Evolutionary conservation across 2,888 invertebrate genomes (phyloP).

Genomic region (Meandrusa payeni): DNA sequence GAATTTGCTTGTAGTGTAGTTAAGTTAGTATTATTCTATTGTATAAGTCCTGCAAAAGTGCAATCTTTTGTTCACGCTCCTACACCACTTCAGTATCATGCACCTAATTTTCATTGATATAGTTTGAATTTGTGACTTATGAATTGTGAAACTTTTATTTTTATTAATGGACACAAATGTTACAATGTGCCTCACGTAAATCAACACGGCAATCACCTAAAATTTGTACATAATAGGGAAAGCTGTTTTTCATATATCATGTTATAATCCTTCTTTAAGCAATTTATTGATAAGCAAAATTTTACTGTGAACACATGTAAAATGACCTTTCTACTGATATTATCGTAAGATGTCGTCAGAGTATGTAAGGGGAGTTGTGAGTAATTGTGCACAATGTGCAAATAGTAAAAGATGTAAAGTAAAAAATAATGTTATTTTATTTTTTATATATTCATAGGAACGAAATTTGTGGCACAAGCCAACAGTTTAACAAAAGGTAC

Average conservation of each 20-base stretch:
- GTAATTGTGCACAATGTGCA: constrained; percentile 65
- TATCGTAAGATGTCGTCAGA: constrained; percentile 6
- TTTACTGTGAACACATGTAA: constrained; percentile 6
- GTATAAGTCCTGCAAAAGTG: constrained; percentile 39
- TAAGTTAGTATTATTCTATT: constrained; percentile 39
- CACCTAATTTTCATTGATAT: constrained; percentile 1
- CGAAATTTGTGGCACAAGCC: constrained; percentile 52
- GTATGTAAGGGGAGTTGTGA: constrained; percentile 27
- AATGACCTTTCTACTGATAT: constrained; percentile 4
- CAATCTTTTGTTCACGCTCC: constrained; percentile 33
- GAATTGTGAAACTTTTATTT: neutral
- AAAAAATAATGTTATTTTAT: constrained; percentile 70
- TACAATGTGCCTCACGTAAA: constrained; percentile 5
- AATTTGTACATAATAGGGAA: constrained; percentile 19
- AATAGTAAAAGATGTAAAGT: constrained; percentile 64
- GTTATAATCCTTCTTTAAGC: constrained; percentile 5
- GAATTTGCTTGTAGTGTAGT: constrained; percentile 49
- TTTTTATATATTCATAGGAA: constrained; percentile 71
- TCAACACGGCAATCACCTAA: constrained; percentile 2
- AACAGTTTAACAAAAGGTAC: constrained; percentile 69
- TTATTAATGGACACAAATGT: constrained; percentile 5
- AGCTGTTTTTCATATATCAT: constrained; percentile 6
- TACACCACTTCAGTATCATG: constrained; percentile 19
- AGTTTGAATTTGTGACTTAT: constrained; percentile 15
- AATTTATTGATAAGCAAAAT: constrained; percentile 4